Evolutionary conservation across 2,888 invertebrate species (phyloP).

Genomic region (Amphipyra tragopoginis): DNA sequence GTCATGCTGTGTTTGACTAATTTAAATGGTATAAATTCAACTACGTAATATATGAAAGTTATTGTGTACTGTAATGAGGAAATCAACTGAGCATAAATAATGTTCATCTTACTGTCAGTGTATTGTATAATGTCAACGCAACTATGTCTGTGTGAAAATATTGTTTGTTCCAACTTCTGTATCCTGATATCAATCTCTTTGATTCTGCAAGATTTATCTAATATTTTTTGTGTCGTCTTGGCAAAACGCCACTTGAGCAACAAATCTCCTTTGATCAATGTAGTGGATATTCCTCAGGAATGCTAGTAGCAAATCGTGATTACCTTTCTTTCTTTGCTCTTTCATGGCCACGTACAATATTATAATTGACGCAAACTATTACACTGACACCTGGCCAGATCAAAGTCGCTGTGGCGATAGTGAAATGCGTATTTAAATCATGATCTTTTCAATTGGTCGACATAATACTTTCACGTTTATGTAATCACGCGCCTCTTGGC

Average conservation of each 20-base stretch:
- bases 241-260: constrained; percentile 21
- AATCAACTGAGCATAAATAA: constrained; percentile 59
- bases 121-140: constrained; percentile 39
- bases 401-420: constrained; percentile 58
- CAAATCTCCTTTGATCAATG: constrained; percentile 17
- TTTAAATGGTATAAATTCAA: constrained; percentile 51
- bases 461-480: constrained; percentile 84
- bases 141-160: constrained; percentile 22
- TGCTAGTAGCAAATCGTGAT: constrained; percentile 14
- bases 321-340: constrained; percentile 34
- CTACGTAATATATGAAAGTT: constrained; percentile 60
- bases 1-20: constrained; percentile 57
- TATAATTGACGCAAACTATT: constrained; percentile 47
- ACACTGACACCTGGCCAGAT: constrained; percentile 59
- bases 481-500: constrained; percentile 80
- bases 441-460: constrained; percentile 78
- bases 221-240: constrained; percentile 4
- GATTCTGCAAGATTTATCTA: constrained; percentile 17
- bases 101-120: constrained; percentile 36
- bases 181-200: constrained; percentile 14
- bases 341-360: constrained; percentile 52
- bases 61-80: constrained; percentile 54
- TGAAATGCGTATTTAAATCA: constrained; percentile 69
- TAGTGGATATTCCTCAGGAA: constrained; percentile 13
- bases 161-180: constrained; percentile 3